These are phyloP conservation scores for Tapirus terrestris DNA, from an alignment of 2,113 vertebrate genomes.

Conservation along the genomic window DNA sequence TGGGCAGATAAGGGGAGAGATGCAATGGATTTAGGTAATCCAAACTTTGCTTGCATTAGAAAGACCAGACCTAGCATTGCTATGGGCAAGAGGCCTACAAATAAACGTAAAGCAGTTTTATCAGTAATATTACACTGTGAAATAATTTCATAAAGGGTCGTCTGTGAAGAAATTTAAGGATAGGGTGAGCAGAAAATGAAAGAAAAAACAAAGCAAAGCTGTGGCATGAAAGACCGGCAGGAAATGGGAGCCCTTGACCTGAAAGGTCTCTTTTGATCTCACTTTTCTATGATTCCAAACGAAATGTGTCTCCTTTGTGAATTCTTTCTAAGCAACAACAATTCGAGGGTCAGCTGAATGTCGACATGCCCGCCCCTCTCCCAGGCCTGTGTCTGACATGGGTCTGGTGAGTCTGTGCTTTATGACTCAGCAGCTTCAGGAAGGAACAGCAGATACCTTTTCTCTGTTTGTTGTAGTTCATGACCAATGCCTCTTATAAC, in stretches of 20 bases:
- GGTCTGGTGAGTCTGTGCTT: neutral
- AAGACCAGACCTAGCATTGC: neutral
- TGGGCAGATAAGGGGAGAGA: neutral
- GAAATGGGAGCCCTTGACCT: neutral
- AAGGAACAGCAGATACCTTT: neutral
- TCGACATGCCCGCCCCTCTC: neutral
- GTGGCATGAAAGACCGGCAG: neutral
- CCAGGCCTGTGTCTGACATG: neutral
- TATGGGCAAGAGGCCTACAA: neutral
- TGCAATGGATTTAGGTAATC: too few relatives aligned
- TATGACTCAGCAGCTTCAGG: constrained; percentile 6
- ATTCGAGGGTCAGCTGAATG: neutral
- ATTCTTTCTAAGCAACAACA: constrained; percentile 23
- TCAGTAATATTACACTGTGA: neutral
- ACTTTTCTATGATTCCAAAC: constrained; percentile 56
- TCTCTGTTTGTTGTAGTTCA: constrained; percentile 4
- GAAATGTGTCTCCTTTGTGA: constrained; percentile 28
- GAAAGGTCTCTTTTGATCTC: constrained; percentile 46
- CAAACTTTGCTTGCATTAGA: neutral
- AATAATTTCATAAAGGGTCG: neutral
- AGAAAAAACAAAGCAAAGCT: neutral
- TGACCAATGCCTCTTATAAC: neutral
- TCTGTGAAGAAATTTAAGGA: neutral
- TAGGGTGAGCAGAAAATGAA: neutral
- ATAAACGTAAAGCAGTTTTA: neutral